Evolutionary conservation across 2,888 invertebrate genomes (phyloP).

Genomic region (Sinotaia quadrata): DNA sequence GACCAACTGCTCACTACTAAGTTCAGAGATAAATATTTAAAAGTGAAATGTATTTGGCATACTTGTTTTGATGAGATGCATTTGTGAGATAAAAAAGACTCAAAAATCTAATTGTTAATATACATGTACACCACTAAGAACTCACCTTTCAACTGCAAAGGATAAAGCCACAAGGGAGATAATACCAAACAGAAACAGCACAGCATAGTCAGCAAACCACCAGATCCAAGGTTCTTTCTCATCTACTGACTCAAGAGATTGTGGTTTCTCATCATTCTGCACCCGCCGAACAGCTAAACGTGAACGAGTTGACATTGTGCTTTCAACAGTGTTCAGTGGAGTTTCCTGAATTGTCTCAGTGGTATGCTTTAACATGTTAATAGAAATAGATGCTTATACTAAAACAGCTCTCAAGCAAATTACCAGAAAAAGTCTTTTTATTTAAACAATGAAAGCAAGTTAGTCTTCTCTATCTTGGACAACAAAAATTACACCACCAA

Average conservation of each 20-base stretch:
- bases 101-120: not conserved
- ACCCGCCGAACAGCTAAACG: conserved; percentile 18
- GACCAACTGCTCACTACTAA: too few species aligned
- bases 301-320: not conserved
- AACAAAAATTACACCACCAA: too few species aligned
- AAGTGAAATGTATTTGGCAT: too few species aligned
- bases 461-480: too few species aligned
- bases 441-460: too few species aligned
- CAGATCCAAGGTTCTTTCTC: conserved; percentile 21
- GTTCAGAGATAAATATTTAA: too few species aligned
- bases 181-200: conserved; percentile 34
- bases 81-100: not conserved
- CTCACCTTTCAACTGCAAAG: conserved; percentile 33
- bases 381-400: too few species aligned
- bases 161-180: conserved; percentile 32
- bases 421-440: too few species aligned
- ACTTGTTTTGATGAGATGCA: too few species aligned
- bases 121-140: not conserved
- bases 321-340: not conserved
- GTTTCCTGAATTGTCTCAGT: conserved; percentile 5
- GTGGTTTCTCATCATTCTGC: conserved; percentile 21
- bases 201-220: conserved; percentile 39
- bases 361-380: not conserved
- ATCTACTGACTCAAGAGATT: not conserved
- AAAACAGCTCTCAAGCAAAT: too few species aligned